These are phyloP conservation scores for Cantharis rustica DNA, from an alignment of 2,888 invertebrate genomes.

Conservation along the genomic window DNA sequence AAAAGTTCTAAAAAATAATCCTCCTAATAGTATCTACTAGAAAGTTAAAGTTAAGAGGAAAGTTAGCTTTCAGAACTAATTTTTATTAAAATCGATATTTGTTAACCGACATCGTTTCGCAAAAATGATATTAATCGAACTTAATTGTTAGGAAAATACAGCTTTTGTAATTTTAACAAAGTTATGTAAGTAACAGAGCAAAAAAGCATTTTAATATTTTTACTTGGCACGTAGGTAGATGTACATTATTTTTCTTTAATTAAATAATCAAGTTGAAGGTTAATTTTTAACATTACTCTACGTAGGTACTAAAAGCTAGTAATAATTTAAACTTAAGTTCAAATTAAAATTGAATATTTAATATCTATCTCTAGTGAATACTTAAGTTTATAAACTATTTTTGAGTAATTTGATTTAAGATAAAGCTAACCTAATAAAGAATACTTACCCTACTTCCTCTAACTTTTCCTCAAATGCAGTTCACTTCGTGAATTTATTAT, in stretches of 20 bases:
- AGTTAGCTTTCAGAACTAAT: not conserved
- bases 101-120: not conserved
- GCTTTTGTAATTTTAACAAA: not conserved
- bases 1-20: not conserved
- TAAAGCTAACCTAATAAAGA: not conserved
- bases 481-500: not conserved
- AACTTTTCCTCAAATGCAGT: not conserved
- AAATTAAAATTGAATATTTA: not conserved
- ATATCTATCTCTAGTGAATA: not conserved
- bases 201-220: not conserved
- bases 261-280: not conserved
- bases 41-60: constrained; percentile 1
- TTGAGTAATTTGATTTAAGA: not conserved
- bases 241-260: not conserved
- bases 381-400: not conserved
- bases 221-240: not conserved
- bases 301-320: not conserved
- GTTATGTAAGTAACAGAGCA: not conserved
- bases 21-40: not conserved
- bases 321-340: not conserved
- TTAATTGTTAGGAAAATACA: not conserved
- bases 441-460: not conserved
- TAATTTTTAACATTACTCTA: not conserved
- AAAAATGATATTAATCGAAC: not conserved
- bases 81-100: not conserved